Evolutionary conservation across 2,113 vertebrate species (phyloP).

Genomic region (Lichenostomus cassidix): DNA sequence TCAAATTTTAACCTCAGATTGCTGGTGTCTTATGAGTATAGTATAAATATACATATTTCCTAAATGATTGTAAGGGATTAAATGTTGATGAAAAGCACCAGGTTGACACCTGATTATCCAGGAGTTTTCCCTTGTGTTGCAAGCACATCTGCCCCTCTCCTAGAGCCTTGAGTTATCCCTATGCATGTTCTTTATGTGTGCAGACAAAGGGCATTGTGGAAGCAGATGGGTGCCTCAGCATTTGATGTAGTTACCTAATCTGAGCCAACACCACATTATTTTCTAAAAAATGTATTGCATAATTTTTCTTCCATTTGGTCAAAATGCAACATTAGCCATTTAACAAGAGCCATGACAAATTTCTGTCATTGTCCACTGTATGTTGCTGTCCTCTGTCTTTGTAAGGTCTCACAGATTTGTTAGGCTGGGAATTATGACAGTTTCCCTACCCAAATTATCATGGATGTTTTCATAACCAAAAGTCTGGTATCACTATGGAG

Average conservation of each 20-base stretch:
- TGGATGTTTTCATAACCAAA: background rate
- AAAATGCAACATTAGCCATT: background rate
- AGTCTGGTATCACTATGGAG: background rate
- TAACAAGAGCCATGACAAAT: background rate
- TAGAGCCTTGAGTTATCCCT: background rate
- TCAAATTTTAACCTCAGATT: background rate
- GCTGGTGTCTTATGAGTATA: background rate
- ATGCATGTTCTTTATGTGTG: background rate
- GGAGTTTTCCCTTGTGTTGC: background rate
- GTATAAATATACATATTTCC: background rate
- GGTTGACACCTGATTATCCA: background rate
- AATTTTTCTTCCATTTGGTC: background rate
- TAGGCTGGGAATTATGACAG: background rate
- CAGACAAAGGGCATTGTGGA: background rate
- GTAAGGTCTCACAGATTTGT: background rate
- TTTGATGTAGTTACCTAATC: background rate
- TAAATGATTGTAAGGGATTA: background rate
- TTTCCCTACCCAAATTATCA: background rate
- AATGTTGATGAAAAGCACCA: background rate
- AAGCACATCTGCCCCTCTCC: background rate
- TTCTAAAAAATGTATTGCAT: background rate
- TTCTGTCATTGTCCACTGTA: background rate
- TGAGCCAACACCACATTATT: background rate
- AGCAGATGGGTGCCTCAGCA: background rate
- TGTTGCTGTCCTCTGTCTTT: background rate